Conservation (phyloP, 2,888 invertebrate genomes). For the Protodeltote pygarga region DNA sequence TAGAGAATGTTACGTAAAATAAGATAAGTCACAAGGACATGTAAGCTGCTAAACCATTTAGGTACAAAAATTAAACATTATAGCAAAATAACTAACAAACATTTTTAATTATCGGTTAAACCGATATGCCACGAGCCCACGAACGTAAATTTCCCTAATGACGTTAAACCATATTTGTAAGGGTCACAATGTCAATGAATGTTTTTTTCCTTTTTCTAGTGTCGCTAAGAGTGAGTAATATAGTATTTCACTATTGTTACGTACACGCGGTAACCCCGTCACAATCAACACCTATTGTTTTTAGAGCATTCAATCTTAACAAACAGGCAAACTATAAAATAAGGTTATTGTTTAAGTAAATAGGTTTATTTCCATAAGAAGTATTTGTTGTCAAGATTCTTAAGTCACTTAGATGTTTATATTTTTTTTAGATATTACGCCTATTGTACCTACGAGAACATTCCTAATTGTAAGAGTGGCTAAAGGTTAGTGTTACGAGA, state of each 20-base stretch:
- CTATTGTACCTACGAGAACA: too few species aligned
- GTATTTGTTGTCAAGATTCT: background rate
- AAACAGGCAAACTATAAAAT: slow-evolving; percentile 28
- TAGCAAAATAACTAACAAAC: too few species aligned
- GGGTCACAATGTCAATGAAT: slow-evolving; percentile 21
- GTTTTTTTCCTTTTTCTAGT: slow-evolving; percentile 12
- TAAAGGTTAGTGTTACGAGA: background rate
- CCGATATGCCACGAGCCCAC: slow-evolving; percentile 17
- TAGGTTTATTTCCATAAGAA: slow-evolving; percentile 16
- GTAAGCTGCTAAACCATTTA: too few species aligned
- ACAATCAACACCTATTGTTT: slow-evolving; percentile 25
- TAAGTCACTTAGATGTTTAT: background rate
- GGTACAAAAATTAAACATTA: too few species aligned
- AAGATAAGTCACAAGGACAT: too few species aligned
- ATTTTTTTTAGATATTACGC: slow-evolving; percentile 2
- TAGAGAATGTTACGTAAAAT: too few species aligned
- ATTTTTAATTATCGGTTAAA: slow-evolving; percentile 23
- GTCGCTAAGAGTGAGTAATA: slow-evolving; percentile 11
- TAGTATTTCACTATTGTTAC: background rate
- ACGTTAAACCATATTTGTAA: slow-evolving; percentile 9
- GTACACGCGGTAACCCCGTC: slow-evolving; percentile 8
- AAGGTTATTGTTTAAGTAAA: slow-evolving; percentile 7
- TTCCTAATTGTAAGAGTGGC: too few species aligned
- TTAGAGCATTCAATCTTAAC: slow-evolving; percentile 10
- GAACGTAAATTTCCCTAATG: slow-evolving; percentile 28